phyloP scores from a whole-genome alignment of 2,113 vertebrate species.

The Phalacrocorax brasilianus region DNA sequence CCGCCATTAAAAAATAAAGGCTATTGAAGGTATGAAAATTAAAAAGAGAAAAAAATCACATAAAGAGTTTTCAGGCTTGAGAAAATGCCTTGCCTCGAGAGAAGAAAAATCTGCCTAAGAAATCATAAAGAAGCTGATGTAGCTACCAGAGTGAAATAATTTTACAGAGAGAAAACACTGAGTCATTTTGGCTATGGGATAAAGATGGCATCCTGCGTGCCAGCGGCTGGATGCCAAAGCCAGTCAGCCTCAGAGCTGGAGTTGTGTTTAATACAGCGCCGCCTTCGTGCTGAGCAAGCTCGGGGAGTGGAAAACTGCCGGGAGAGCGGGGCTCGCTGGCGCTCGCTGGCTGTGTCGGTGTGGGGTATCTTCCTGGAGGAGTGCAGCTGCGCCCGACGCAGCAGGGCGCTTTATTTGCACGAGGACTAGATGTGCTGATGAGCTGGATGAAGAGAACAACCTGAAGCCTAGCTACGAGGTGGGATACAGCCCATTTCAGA shows the following conservation, averaged over 20 bases:
- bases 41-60: neutral
- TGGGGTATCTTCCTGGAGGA: neutral
- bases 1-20: neutral
- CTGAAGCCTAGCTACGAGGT: neutral
- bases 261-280: neutral
- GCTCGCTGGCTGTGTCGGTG: neutral
- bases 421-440: neutral
- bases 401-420: neutral
- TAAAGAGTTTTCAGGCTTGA: neutral
- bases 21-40: neutral
- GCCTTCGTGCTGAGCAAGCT: neutral
- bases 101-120: neutral
- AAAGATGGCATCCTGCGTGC: neutral
- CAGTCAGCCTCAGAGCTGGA: neutral
- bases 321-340: neutral
- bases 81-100: neutral
- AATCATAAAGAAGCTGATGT: neutral
- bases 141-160: neutral
- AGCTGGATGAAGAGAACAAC: no score
- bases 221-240: neutral
- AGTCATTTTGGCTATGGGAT: neutral
- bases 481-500: no score
- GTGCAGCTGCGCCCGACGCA: fast-evolving
- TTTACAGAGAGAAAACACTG: neutral
- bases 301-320: neutral